These are phyloP conservation scores for Champsocephalus esox DNA, from an alignment of 2,797 vertebrate species.

Conservation along the genomic window DNA sequence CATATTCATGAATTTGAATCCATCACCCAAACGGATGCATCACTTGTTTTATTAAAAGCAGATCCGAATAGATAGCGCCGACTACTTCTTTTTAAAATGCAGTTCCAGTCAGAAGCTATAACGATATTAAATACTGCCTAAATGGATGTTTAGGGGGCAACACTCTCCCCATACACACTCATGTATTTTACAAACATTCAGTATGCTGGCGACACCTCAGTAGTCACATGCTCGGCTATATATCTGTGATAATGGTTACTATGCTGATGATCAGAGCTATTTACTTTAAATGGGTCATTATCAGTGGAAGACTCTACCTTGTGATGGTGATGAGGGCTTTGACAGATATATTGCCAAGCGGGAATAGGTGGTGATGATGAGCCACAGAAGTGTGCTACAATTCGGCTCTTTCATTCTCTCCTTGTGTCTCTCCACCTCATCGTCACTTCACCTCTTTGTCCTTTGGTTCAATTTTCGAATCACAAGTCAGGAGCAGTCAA, in stretches of 20 bases:
- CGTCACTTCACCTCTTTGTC: slow-evolving; percentile 80
- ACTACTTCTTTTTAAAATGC: slow-evolving; percentile 40
- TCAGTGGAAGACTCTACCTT: slow-evolving; percentile 79
- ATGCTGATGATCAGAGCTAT: slow-evolving; percentile 82
- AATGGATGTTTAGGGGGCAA: slow-evolving; percentile 53
- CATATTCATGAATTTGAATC: slow-evolving; percentile 26
- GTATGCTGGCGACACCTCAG: slow-evolving; percentile 77
- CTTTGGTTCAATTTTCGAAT: slow-evolving; percentile 81
- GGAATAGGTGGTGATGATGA: slow-evolving; percentile 77
- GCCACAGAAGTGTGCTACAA: slow-evolving; percentile 70
- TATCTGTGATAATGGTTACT: slow-evolving; percentile 80
- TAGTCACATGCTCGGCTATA: slow-evolving; percentile 70
- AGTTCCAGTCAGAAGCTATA: slow-evolving; percentile 44
- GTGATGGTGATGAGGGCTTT: slow-evolving; percentile 82
- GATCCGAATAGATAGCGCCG: slow-evolving; percentile 13
- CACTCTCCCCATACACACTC: slow-evolving; percentile 20
- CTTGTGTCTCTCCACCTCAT: slow-evolving; percentile 75
- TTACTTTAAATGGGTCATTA: slow-evolving; percentile 86
- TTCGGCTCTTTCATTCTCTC: slow-evolving; percentile 68
- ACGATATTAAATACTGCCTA: slow-evolving; percentile 53
- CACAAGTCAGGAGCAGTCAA: slow-evolving; percentile 82
- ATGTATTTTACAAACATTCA: slow-evolving; percentile 75
- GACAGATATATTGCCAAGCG: slow-evolving; percentile 82
- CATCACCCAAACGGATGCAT: slow-evolving; percentile 42
- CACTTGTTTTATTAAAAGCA: slow-evolving; percentile 37